Evolutionary conservation across 2,888 invertebrate species (phyloP).

Genomic region (Drosophila meridionalis): DNA sequence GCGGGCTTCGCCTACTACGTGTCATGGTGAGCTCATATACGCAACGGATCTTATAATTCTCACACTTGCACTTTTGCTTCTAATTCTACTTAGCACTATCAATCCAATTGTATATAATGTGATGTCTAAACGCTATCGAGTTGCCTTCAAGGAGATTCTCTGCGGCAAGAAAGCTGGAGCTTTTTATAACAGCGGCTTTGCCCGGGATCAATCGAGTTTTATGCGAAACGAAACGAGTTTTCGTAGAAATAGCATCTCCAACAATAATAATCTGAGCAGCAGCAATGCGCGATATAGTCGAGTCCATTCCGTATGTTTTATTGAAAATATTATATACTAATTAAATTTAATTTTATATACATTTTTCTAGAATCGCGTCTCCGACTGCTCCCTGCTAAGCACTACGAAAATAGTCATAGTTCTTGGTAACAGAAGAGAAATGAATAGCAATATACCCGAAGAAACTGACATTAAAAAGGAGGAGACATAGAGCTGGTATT

Average conservation of each 20-base stretch:
- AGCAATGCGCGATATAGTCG: slow-evolving; percentile 71
- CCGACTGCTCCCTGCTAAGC: slow-evolving; percentile 66
- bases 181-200: slow-evolving; percentile 85
- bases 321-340: rapidly evolving
- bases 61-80: neutral
- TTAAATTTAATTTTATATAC: neutral
- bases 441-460: slow-evolving; percentile 76
- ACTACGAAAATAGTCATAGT: slow-evolving; percentile 83
- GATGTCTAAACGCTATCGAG: slow-evolving; percentile 91
- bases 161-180: slow-evolving; percentile 87
- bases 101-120: slow-evolving; percentile 95
- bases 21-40: slow-evolving; percentile 85
- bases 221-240: slow-evolving; percentile 87
- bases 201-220: slow-evolving; percentile 87
- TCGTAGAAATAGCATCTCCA: slow-evolving; percentile 86
- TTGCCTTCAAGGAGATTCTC: slow-evolving; percentile 91
- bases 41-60: neutral
- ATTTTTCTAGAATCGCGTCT: slow-evolving; percentile 56
- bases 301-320: slow-evolving; percentile 61
- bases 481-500: slow-evolving; percentile 80
- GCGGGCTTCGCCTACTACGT: slow-evolving; percentile 94
- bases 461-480: slow-evolving; percentile 75
- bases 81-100: slow-evolving; percentile 87
- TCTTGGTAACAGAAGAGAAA: slow-evolving; percentile 78
- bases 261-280: slow-evolving; percentile 58